A percentile compares a stretch with the other conserved stretches of the same genome.
These are phyloP conservation scores for Pogonomyrmex californicus DNA, from an alignment of 1,140 invertebrate genomes.

Conservation along the genomic window DNA sequence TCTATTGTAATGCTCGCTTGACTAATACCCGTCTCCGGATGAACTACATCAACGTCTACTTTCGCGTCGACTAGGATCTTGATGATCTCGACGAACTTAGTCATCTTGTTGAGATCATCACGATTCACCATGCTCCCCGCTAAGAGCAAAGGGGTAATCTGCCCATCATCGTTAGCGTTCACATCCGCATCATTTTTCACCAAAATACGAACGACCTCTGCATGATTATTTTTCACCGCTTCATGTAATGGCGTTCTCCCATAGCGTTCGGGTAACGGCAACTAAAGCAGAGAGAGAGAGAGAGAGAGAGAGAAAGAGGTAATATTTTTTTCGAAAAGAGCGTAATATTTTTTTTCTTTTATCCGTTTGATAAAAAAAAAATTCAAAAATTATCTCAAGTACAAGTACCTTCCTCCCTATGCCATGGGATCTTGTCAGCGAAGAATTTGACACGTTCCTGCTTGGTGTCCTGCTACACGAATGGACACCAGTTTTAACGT, in stretches of 20 bases:
- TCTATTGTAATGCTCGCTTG: neutral
- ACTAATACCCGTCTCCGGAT: slow-evolving; percentile 61
- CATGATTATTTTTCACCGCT: slow-evolving; percentile 75
- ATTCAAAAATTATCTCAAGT: neutral
- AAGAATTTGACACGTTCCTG: neutral
- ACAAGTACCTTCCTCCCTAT: slow-evolving; percentile 46
- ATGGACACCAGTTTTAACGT: slow-evolving; percentile 55
- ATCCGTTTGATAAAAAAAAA: neutral
- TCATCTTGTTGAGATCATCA: slow-evolving; percentile 54
- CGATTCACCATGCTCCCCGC: slow-evolving; percentile 47
- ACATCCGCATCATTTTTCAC: slow-evolving; percentile 59
- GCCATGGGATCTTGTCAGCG: neutral
- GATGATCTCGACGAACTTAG: slow-evolving; percentile 63
- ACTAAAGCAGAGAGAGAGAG: slow-evolving; percentile 35
- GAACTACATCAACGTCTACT: slow-evolving; percentile 14
- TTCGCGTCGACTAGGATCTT: slow-evolving; percentile 33
- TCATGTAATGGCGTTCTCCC: slow-evolving; percentile 78
- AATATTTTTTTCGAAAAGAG: neutral
- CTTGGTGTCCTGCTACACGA: slow-evolving; percentile 43
- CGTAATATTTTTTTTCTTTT: neutral
- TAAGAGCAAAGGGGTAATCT: slow-evolving; percentile 52
- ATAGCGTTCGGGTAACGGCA: slow-evolving; percentile 73
- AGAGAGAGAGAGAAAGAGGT: neutral
- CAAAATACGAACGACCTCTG: slow-evolving; percentile 70
- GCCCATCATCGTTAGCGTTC: slow-evolving; percentile 40